These are phyloP conservation scores for Camelus dromedarius DNA, from an alignment of 2,113 vertebrate species.

Conservation along the genomic window DNA sequence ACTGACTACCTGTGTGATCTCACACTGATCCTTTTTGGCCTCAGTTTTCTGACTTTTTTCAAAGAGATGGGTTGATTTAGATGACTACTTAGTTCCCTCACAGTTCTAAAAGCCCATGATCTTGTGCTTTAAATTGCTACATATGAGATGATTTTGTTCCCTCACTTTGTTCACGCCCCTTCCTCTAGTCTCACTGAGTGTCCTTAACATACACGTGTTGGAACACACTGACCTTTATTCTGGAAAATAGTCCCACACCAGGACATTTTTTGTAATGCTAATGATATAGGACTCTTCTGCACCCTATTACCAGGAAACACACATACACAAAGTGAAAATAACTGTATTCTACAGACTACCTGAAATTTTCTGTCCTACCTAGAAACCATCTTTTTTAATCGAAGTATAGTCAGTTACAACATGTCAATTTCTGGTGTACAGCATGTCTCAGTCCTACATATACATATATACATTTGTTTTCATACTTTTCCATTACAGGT, in stretches of 20 bases:
- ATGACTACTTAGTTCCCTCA: not conserved
- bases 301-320: not conserved
- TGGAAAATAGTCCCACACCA: not conserved
- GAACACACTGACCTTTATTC: not conserved
- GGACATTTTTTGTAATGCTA: not conserved
- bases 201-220: not conserved
- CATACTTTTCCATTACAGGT: too few species aligned
- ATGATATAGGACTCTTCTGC: not conserved
- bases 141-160: not conserved
- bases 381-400: not conserved
- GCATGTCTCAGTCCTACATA: too few species aligned
- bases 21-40: not conserved
- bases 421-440: too few species aligned
- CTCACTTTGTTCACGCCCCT: conserved; percentile 5
- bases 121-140: not conserved
- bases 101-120: not conserved
- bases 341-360: not conserved
- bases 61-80: not conserved
- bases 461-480: too few species aligned
- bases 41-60: conserved; percentile 44
- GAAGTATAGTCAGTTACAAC: too few species aligned
- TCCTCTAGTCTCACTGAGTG: not conserved
- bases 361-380: not conserved
- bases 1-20: not conserved
- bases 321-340: not conserved